Conservation (phyloP, 2,888 invertebrate species). For the Dicyrtoma fusca region DNA sequence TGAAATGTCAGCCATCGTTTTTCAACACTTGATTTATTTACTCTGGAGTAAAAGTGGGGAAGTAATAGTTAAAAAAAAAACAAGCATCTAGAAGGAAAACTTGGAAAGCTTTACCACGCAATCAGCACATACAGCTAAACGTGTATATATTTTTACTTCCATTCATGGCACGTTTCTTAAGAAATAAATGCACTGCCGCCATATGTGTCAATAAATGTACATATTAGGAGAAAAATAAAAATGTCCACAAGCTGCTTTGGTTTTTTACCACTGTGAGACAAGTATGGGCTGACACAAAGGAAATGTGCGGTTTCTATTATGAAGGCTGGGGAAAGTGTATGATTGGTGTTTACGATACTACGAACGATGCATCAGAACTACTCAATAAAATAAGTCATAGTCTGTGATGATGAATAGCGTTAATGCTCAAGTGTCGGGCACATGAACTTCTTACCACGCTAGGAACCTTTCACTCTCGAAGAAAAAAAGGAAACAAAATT, state of each 20-base stretch:
- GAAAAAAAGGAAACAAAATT: neutral
- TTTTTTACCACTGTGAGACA: neutral
- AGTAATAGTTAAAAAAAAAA: neutral
- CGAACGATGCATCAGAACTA: neutral
- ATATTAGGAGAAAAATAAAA: constrained; percentile 1
- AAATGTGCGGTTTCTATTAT: neutral
- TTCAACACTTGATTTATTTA: constrained; percentile 16
- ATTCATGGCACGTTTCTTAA: too few relatives aligned
- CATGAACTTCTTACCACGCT: neutral
- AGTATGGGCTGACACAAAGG: constrained; percentile 1
- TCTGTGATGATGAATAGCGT: neutral
- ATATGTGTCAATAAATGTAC: too few relatives aligned
- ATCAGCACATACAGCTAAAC: too few relatives aligned
- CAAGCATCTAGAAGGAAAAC: neutral
- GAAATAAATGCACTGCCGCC: too few relatives aligned
- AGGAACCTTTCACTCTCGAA: too few relatives aligned
- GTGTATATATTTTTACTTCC: too few relatives aligned
- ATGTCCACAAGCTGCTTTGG: neutral
- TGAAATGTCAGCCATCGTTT: constrained; percentile 23
- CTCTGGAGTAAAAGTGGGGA: neutral
- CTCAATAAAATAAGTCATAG: constrained; percentile 25
- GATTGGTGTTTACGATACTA: constrained; percentile 18
- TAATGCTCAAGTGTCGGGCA: too few relatives aligned
- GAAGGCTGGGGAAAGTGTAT: neutral
- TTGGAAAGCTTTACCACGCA: neutral